phyloP scores from a whole-genome alignment of 2,888 invertebrate genomes.

The Exocentrus adspersus region DNA sequence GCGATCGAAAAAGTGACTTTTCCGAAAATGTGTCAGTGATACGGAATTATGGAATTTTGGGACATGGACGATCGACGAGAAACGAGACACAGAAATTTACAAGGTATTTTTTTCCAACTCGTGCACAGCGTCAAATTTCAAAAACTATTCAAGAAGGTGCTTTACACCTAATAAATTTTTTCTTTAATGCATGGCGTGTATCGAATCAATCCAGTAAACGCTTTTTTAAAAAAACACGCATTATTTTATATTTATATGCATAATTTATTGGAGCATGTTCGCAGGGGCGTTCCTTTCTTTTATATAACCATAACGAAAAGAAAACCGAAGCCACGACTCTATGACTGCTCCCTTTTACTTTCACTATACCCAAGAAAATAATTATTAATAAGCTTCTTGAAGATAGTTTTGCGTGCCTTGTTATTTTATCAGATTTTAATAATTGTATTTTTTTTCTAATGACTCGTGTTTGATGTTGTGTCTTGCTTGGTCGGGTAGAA shows the following conservation, averaged over 20 bases:
- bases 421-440: no score
- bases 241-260: neutral
- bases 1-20: neutral
- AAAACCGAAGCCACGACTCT: neutral
- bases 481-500: neutral
- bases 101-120: constrained; percentile 49
- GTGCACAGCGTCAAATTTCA: no score
- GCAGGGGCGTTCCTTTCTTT: neutral
- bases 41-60: constrained; percentile 61
- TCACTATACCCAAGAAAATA: constrained; percentile 4
- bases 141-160: no score
- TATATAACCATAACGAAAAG: neutral
- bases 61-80: constrained; percentile 60
- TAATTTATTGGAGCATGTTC: neutral
- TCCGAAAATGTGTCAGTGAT: constrained; percentile 36
- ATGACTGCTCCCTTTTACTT: constrained; percentile 14
- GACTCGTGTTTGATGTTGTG: constrained; percentile 2
- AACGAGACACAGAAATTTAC: constrained; percentile 50
- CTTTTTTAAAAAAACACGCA: neutral
- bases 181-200: no score
- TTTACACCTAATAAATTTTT: no score
- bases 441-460: neutral
- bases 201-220: no score
- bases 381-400: neutral
- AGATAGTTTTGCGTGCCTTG: constrained; percentile 1